Evolutionary conservation across 2,113 vertebrate species (phyloP), one percentile per base, ranked within the genome.

Genomic region (Phrynocephalus versicolor): DNA sequence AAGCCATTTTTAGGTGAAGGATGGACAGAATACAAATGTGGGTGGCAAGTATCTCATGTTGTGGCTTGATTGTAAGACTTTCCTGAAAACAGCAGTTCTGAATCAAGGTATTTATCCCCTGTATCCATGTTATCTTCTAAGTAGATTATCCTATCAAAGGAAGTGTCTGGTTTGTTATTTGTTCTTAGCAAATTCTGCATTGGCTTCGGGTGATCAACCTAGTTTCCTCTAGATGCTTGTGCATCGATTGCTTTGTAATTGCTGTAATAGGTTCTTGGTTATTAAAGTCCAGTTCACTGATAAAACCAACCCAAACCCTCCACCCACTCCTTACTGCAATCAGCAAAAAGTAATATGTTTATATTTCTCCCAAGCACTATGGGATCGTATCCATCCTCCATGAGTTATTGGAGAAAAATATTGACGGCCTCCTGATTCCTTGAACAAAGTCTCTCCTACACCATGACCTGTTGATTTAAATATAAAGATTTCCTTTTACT

Each of bases 201-300:
- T 79, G 27, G 76, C 55, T 71, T 65, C n/a, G 8, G 8, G 41
- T 76, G 41, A n/a, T 73, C 23, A 30, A 37, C 15, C 33, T 35
- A 60, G 51, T 69, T 85, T 62, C 37, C 37, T 85, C 67, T 45
- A 33, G 39, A 45, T 60, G 33, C 67, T 79, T 60, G n/a, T 37
- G 72, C 41, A 79, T 60, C 37, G 67, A 79, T 85, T 25, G 30
- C 27, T 45, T 60, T 85, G 67, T 73, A 85, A 85, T 85, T 79
- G 55, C 71, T 71, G 65, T 79, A 41, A 79, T 62, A 62, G 21
- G 37, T 72, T 62, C 69, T 79, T 72, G 13, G 18, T 62, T 73
- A 51, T 73, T 79, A 27, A 51, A 51, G 67, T 62, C 57, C 27
- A 45, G 79, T 51, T 85, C 37, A 35, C 45, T 79, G 70, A 19